phyloP scores from a whole-genome alignment of 2,113 vertebrate genomes.

The Puntigrus tetrazona region DNA sequence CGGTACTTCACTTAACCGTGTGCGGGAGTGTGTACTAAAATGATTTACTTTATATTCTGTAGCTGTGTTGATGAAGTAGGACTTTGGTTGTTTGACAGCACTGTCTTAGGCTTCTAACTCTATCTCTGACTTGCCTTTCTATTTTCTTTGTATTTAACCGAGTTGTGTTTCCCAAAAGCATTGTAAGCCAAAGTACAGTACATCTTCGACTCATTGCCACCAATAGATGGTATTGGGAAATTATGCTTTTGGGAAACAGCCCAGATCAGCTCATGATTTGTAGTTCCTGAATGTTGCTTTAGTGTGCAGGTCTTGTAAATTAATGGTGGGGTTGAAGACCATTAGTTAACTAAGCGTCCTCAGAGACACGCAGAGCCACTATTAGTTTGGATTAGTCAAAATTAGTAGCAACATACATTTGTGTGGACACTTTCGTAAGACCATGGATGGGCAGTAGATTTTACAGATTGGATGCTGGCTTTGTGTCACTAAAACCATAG shows the following conservation, averaged over 20 bases:
- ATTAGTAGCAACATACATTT: background rate
- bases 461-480: background rate
- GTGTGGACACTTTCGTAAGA: background rate
- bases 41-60: background rate
- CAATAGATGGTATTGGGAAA: too few species aligned
- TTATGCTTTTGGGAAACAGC: too few species aligned
- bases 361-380: background rate
- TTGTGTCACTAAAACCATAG: background rate
- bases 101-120: background rate
- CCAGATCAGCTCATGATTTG: background rate
- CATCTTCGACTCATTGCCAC: too few species aligned
- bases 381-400: background rate
- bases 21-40: slow-evolving; percentile 43
- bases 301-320: background rate
- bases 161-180: too few species aligned
- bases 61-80: background rate
- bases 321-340: background rate
- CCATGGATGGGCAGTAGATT: background rate
- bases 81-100: background rate
- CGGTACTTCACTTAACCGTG: slow-evolving; percentile 17
- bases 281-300: background rate
- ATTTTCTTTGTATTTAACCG: background rate
- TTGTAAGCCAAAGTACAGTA: too few species aligned
- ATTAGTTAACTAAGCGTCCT: background rate
- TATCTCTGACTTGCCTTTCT: background rate